These are phyloP conservation scores for Sitta europaea DNA, from an alignment of 2,113 vertebrate genomes.

Conservation along the genomic window DNA sequence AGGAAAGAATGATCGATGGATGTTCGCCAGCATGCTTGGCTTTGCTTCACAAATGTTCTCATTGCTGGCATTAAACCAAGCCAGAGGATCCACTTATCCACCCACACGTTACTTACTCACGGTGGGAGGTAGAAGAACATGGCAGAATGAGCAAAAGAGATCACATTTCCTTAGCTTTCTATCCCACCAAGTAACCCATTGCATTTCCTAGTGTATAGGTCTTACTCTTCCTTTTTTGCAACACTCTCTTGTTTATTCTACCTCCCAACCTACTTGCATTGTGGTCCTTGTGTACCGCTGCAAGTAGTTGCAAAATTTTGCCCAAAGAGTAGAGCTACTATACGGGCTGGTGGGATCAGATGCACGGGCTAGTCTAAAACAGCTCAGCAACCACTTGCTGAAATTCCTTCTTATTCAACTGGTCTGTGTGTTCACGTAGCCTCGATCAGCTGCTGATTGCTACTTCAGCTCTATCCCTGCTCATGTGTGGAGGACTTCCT, in stretches of 20 bases:
- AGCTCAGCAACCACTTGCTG: not conserved
- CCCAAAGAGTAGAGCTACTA: not conserved
- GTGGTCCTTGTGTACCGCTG: not conserved
- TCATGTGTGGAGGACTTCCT: not conserved
- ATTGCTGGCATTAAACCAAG: slow-evolving; percentile 28
- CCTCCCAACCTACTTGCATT: not conserved
- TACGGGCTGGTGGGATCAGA: not conserved
- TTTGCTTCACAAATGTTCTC: slow-evolving; percentile 44
- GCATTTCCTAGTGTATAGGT: not conserved
- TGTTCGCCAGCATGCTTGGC: slow-evolving; percentile 42
- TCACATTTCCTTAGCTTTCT: not conserved
- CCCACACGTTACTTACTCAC: not conserved
- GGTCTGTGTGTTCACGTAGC: not conserved
- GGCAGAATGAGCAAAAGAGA: not conserved
- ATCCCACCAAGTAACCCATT: not conserved
- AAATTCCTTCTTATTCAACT: not conserved
- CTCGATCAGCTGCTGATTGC: not conserved
- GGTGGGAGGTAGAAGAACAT: slow-evolving; percentile 21
- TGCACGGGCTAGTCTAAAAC: not conserved
- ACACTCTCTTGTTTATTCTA: not conserved
- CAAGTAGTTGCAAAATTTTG: not conserved
- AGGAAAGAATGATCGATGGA: slow-evolving; percentile 44
- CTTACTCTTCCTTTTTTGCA: not conserved
- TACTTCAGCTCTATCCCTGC: not conserved
- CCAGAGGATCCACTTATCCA: slow-evolving; percentile 22